phyloP scores from a whole-genome alignment of 2,113 vertebrate species.

The Indicator maculatus region DNA sequence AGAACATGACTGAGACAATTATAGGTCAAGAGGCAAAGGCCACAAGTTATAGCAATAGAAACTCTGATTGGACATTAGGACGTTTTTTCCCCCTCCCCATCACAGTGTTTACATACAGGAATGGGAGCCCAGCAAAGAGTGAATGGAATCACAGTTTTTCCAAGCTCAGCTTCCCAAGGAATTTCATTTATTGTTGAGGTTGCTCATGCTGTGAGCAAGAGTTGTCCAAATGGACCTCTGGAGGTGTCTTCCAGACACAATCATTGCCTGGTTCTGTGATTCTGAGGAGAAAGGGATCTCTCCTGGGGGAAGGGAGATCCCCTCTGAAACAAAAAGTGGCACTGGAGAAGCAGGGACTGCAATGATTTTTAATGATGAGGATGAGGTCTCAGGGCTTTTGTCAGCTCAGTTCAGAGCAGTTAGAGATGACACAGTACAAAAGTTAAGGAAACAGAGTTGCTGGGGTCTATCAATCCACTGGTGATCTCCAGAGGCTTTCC shows the following conservation, averaged over 20 bases:
- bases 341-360: background rate
- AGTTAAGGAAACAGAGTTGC: background rate
- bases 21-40: background rate
- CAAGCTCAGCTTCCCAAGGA: background rate
- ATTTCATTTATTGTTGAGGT: background rate
- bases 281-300: background rate
- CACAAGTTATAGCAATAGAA: background rate
- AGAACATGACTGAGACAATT: no score
- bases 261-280: background rate
- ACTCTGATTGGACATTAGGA: background rate
- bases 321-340: background rate
- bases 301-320: background rate
- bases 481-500: background rate
- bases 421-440: background rate
- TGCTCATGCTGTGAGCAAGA: background rate
- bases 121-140: accelerated
- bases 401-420: background rate
- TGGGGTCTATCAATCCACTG: background rate
- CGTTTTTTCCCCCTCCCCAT: background rate
- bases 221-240: background rate
- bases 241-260: accelerated
- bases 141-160: background rate
- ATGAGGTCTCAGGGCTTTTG: background rate
- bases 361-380: background rate
- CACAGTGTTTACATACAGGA: background rate